Conservation (phyloP, 2,797 vertebrate genomes). For the Anguilla pacifica region DNA sequence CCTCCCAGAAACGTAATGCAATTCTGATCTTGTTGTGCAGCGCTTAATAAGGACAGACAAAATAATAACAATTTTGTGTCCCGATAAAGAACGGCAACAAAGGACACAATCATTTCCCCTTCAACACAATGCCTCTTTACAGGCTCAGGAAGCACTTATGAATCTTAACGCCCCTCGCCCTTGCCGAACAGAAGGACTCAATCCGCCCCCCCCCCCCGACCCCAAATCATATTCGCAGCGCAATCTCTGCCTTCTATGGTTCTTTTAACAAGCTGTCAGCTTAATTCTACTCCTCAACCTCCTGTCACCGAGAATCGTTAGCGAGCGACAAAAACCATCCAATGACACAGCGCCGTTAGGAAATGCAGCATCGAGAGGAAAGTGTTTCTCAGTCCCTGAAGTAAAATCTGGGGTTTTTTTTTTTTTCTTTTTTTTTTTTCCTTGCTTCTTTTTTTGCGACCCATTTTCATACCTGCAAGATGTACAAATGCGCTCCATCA, state of each 20-base stretch:
- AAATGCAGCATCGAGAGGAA: not conserved
- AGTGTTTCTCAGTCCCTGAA: not conserved
- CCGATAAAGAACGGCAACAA: not conserved
- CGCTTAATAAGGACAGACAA: not conserved
- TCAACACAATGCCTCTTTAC: not conserved
- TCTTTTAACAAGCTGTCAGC: not conserved
- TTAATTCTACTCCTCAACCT: not conserved
- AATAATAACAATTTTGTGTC: not conserved
- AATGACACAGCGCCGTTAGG: constrained; percentile 33
- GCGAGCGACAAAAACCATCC: constrained; percentile 45
- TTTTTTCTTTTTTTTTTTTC: too few species aligned
- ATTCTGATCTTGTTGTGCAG: not conserved
- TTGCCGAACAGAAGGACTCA: not conserved
- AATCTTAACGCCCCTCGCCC: not conserved
- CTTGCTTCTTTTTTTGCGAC: not conserved
- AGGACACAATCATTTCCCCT: not conserved
- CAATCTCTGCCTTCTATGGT: not conserved
- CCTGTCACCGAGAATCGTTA: constrained; percentile 20
- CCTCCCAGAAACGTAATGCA: not conserved
- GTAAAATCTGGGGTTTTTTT: not conserved
- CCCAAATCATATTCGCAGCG: not conserved
- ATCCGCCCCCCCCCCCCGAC: not conserved
- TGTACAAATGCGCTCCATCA: not conserved
- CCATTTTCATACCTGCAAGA: not conserved
- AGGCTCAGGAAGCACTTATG: not conserved